Conservation (phyloP, 2,113 vertebrate species). For the Addax nasomaculatus region DNA sequence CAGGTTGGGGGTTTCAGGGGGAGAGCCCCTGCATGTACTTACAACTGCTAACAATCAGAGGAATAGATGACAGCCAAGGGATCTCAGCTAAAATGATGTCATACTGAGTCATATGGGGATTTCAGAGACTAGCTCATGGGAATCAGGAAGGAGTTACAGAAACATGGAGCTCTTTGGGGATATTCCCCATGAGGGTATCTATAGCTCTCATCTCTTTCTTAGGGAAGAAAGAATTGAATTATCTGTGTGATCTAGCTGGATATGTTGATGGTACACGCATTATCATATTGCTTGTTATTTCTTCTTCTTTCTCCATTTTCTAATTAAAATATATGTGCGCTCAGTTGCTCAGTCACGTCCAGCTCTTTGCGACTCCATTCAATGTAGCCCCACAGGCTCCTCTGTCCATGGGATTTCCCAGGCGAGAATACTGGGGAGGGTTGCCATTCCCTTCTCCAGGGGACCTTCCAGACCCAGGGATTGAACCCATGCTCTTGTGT, state of each 20-base stretch:
- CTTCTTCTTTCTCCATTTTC: neutral
- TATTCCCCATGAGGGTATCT: neutral
- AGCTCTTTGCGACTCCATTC: accelerated
- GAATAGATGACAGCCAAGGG: neutral
- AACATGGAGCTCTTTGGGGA: neutral
- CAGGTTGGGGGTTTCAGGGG: neutral
- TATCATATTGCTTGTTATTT: neutral
- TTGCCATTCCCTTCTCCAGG: neutral
- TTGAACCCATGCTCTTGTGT: neutral
- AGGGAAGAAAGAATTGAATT: neutral
- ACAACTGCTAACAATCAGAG: neutral
- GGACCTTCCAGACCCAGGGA: accelerated
- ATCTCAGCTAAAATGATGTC: neutral
- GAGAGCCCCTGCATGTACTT: accelerated
- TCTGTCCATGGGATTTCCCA: neutral
- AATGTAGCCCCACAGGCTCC: accelerated
- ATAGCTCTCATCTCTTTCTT: neutral
- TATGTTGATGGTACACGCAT: neutral
- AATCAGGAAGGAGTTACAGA: neutral
- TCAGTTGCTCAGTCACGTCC: neutral
- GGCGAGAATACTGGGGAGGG: neutral
- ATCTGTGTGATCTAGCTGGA: neutral
- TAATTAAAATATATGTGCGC: neutral
- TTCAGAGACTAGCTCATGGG: neutral
- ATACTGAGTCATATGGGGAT: neutral